These are phyloP conservation scores for Morpho achilles DNA, from an alignment of 2,888 invertebrate species.

Conservation along the genomic window DNA sequence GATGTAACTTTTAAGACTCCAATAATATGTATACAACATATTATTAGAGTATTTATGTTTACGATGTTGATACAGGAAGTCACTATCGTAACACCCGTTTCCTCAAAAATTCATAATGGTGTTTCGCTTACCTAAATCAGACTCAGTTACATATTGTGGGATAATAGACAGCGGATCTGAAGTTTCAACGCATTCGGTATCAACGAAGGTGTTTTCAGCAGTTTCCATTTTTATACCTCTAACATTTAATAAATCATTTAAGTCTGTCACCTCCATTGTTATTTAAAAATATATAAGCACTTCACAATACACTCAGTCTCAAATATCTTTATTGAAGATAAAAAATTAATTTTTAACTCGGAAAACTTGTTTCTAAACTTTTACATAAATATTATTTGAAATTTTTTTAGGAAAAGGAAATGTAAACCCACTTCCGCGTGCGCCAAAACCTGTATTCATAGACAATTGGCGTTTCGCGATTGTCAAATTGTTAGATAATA, in stretches of 20 bases:
- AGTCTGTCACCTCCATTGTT: conserved; percentile 64
- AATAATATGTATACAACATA: too few species aligned
- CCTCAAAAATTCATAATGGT: background rate
- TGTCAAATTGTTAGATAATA: background rate
- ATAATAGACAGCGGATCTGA: conserved; percentile 59
- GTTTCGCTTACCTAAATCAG: conserved; percentile 62
- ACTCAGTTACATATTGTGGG: conserved; percentile 69
- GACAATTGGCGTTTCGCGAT: conserved; percentile 27
- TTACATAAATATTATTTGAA: conserved; percentile 42
- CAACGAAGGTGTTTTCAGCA: conserved; percentile 50
- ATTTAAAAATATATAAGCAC: background rate
- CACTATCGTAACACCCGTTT: background rate
- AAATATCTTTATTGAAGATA: conserved; percentile 2
- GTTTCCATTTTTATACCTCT: conserved; percentile 69
- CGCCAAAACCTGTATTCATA: conserved; percentile 45
- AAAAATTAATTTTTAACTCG: background rate
- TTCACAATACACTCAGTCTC: background rate
- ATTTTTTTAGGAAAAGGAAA: conserved; percentile 67
- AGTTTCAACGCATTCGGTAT: conserved; percentile 41
- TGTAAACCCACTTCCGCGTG: conserved; percentile 67
- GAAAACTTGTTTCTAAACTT: conserved; percentile 21
- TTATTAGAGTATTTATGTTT: too few species aligned
- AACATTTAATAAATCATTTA: conserved; percentile 63
- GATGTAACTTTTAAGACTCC: too few species aligned
- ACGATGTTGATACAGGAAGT: too few species aligned